Base-by-base conservation (phyloP, 35 echinoderm and acorn worm species). In the Apostichopus parvimensis region DNA sequence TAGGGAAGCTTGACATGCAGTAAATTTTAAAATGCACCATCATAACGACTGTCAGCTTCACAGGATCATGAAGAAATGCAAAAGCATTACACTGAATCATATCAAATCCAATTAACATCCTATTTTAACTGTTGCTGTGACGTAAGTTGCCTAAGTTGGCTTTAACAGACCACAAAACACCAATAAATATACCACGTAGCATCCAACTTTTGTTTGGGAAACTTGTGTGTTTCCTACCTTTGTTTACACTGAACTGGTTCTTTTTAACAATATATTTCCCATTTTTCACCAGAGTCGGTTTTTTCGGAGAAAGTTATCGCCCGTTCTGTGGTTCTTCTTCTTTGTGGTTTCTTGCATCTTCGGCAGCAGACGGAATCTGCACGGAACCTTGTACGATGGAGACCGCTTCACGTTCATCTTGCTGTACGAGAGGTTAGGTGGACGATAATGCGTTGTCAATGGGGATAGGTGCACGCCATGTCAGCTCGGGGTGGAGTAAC, bases 401-500 rank as follows among this genome's bases (percentile, higher is more conserved):
- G 5, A 54, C 86, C 72, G 61, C 9, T 1, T 72, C 61, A 20
- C n/a, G 9, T 88, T 10, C n/a, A 61, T 72, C 13, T 57, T 54
- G 79, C 55, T 14, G 45, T 17, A 10, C 6, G 45, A 17, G 1
- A 53, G 79, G 79, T 82, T 56, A 34, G 25, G 45, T 7, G 52
- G 52, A 4, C 20, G 18, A 45, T 45, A 3, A 45, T 45, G 34
- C 5, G 79, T 82, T 82, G 79, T 82, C 79, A 82, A 82, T n/a
- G 79, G 54, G 79, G 79, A 18, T 56, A 82, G 79, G 79, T 82
- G 79, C 79, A 82, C 24, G 5, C 79, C 79, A 54, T 77, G 73
- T 97, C 93, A 97, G 56, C 95, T 97, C 52, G 95, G 95, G 0
- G 93, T 90, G 90, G 93, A 92, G 90, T 86, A 90, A 53, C 91